Conservation (phyloP, 2,797 vertebrate genomes). For the Garrulus glandarius region DNA sequence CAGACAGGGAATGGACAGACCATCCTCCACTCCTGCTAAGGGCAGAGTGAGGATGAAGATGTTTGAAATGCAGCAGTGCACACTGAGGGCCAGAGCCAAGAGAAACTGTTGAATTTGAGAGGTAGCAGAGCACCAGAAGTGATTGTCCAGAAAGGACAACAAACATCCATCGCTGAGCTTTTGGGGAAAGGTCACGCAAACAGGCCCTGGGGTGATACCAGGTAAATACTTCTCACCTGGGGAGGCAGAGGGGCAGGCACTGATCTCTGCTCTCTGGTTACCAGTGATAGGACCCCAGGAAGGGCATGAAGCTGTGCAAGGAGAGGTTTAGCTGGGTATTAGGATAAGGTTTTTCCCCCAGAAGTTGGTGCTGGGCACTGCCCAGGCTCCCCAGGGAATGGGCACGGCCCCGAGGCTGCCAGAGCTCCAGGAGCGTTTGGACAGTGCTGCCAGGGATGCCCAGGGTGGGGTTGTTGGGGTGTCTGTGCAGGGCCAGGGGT, state of each 20-base stretch:
- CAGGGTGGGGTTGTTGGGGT: not conserved
- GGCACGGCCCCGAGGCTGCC: not conserved
- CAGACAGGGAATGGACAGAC: not conserved
- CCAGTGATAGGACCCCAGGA: fast-evolving
- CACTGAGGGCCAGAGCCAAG: not conserved
- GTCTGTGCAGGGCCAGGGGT: not conserved
- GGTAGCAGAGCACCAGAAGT: not conserved
- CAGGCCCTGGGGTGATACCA: fast-evolving
- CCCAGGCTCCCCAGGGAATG: not conserved
- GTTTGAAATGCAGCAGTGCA: not conserved
- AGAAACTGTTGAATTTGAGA: not conserved
- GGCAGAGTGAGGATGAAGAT: not conserved
- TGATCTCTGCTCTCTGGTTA: not conserved
- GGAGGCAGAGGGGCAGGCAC: not conserved
- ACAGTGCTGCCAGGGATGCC: not conserved
- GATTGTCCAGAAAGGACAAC: not conserved
- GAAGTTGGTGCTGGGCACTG: not conserved
- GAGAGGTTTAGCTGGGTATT: fast-evolving
- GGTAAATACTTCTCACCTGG: not conserved
- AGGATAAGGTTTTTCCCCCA: not conserved
- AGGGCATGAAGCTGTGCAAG: not conserved
- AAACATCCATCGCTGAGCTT: not conserved
- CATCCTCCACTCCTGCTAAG: fast-evolving
- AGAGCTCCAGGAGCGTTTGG: not conserved
- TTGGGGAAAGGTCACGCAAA: not conserved